Base-by-base conservation (phyloP, 2,113 vertebrate genomes). In the Asarcornis scutulata region DNA sequence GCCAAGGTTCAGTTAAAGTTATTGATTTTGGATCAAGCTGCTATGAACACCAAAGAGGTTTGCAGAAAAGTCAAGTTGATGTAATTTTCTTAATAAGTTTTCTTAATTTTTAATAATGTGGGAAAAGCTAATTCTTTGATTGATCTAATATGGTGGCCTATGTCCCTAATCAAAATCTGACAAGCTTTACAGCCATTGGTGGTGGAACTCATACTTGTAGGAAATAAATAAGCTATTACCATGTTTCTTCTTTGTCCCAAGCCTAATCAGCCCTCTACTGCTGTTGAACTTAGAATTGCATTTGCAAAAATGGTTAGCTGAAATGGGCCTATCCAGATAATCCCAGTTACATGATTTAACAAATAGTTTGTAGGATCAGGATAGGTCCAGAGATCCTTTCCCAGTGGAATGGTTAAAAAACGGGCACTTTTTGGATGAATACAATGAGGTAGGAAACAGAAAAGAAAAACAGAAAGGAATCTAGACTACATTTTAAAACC, bases 1-100 rank as follows among this genome's bases (percentile, higher is more conserved):
- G 98, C 21, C 99, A 99, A 46, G 98, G 98, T 42, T 99, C 99
- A 87, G 99, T 99, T 93, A 99, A 99, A 97, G 99, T 99, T 84
- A 99, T 99, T 80, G 99, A 99, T 96, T 99, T 99, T 97, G 99
- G 99, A 89, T 99, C 99, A 69, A 99, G 99, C 95, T 99, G 99
- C 95, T 99, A 99, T 76, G 99, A 99, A 95, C 98, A 99, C 91
- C 98, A 99, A 97, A 99, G 98, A 98, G 99, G 99, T 99, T 91
- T 96, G 97, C 85, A 91, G 52, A 96, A 96, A 95, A 96, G 91
- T 96, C 95, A 96, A 94, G 44, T 96, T 95, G 91, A 96, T 97
- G 95, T 96, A 96, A 96, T 96, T 97, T 95, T 94, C 90, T 93
- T 94, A 86, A 93, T 94, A 96, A 93, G 84, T 83, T 93, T 96